A percentile compares a stretch with the other conserved stretches of the same genome.
These are phyloP conservation scores for Phallusia fumigata DNA, from an alignment of 23 tunicate species.

Conservation along the genomic window DNA sequence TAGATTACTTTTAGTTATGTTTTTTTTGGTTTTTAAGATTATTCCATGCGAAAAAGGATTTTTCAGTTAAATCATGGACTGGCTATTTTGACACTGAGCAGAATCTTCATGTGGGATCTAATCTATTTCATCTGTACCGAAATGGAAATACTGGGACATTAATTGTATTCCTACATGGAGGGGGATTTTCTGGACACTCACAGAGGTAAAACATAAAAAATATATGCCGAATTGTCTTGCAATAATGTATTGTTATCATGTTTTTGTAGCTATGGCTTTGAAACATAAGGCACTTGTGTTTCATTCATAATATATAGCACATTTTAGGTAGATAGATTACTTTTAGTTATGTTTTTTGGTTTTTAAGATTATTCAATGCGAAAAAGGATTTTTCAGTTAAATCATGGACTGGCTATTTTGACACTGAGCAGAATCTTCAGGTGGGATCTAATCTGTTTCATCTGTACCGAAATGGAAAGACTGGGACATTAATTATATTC, in stretches of 20 bases:
- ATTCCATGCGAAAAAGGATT: constrained; percentile 45
- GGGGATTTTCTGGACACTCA: constrained; percentile 93
- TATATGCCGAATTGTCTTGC: too few species aligned
- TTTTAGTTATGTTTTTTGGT: not conserved
- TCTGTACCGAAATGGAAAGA: constrained; percentile 52
- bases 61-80: constrained; percentile 52
- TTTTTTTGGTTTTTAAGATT: not conserved
- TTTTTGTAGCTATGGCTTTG: too few species aligned
- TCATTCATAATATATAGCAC: too few species aligned
- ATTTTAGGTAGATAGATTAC: not conserved
- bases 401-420: constrained; percentile 75
- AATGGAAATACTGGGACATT: constrained; percentile 47
- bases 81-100: constrained; percentile 50
- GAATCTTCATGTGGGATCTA: constrained; percentile 20
- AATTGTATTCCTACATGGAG: constrained; percentile 81
- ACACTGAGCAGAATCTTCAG: constrained; percentile 16
- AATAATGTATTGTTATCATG: too few species aligned
- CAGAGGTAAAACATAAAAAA: too few species aligned
- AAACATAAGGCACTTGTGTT: too few species aligned
- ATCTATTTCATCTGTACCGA: constrained; percentile 44
- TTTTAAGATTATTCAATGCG: not conserved
- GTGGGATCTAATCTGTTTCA: constrained; percentile 38
- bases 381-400: constrained; percentile 61
- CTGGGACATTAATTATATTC: constrained; percentile 41
- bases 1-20: not conserved